Evolutionary conservation across 2,888 invertebrate species (phyloP), one percentile per base, ranked within the genome.

Genomic region (Trichacis sp.): DNA sequence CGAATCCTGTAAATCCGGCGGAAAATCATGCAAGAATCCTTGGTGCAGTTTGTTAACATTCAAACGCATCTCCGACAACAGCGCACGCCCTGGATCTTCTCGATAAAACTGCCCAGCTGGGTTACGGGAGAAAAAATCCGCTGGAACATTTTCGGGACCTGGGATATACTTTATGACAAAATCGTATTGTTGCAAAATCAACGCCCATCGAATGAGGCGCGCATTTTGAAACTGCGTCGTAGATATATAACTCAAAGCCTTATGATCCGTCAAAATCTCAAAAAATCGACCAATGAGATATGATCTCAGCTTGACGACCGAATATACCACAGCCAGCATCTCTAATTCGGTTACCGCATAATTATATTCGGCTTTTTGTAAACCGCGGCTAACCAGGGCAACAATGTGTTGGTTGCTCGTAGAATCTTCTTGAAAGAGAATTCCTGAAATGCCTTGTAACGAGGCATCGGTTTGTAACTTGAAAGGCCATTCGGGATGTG

Each of bases 291-390:
- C 54, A 2, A 46, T 4, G 8, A 55, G 47, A 42, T 64, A 59
- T 1, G 14, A 69, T 29, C 74, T 70, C 58, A 77, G 74, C 49
- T 74, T 73, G 1, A 38, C 51, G 0, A 77, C 24, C 6, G 70
- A 54, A 45, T 60, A 73, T 0, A 78, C 63, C 1, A 76, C 56
- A 0, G 74, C 74, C 9, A 68, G 64, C 1, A 73, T 56, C 29
- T 78, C 74, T 29, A 75, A 74, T 54, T 77, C 75, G 0, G 74
- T 64, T 0, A 71, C 42, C 1, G 58, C 48, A 20, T 42, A 52
- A 18, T 48, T 40, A 19, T 0, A 8, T 42, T 29, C 48, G 0
- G 70, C 48, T 0, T 43, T 58, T 0, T 36, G 40, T 3, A 75
- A 55, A 8, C 5, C 61, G 65, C 69, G 64, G 51, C 73, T 74